Evolutionary conservation across 2,113 vertebrate genomes (phyloP).

Genomic region (Gopherus evgoodei): DNA sequence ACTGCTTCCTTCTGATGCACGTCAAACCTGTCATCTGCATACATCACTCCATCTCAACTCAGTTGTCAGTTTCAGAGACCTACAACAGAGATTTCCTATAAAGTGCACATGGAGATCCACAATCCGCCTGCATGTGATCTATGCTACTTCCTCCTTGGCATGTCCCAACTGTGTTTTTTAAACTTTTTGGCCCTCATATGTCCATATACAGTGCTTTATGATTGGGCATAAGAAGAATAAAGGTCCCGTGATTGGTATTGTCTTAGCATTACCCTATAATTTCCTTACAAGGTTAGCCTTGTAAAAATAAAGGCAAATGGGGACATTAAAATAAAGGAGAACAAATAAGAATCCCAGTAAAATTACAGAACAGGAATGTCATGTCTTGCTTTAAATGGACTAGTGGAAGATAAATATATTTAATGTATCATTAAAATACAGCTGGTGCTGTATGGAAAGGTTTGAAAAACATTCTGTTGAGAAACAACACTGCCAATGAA

Average conservation of each 20-base stretch:
- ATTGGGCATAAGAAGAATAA: not conserved
- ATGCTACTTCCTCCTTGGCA: slow-evolving; percentile 16
- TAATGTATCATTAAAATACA: slow-evolving; percentile 14
- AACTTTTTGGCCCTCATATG: slow-evolving; percentile 8
- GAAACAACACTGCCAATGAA: slow-evolving; percentile 19
- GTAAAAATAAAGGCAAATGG: slow-evolving; percentile 49
- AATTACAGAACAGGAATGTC: slow-evolving; percentile 58
- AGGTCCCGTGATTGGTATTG: not conserved
- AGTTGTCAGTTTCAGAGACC: not conserved
- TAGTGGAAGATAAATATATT: slow-evolving; percentile 63
- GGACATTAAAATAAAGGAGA: slow-evolving; percentile 56
- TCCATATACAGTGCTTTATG: slow-evolving; percentile 45
- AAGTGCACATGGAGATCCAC: slow-evolving; percentile 16
- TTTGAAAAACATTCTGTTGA: slow-evolving; percentile 40
- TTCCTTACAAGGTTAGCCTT: slow-evolving; percentile 39
- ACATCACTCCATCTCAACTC: not conserved
- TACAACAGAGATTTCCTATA: slow-evolving; percentile 57
- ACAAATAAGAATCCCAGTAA: slow-evolving; percentile 59
- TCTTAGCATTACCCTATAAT: slow-evolving; percentile 13
- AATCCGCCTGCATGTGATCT: not conserved
- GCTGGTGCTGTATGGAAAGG: slow-evolving; percentile 41
- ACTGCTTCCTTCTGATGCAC: not conserved
- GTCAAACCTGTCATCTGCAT: not conserved
- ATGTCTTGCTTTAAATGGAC: slow-evolving; percentile 50
- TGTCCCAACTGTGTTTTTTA: slow-evolving; percentile 6